phyloP scores from a whole-genome alignment of 2,797 vertebrate species.

The Darevskia nairensis region DNA sequence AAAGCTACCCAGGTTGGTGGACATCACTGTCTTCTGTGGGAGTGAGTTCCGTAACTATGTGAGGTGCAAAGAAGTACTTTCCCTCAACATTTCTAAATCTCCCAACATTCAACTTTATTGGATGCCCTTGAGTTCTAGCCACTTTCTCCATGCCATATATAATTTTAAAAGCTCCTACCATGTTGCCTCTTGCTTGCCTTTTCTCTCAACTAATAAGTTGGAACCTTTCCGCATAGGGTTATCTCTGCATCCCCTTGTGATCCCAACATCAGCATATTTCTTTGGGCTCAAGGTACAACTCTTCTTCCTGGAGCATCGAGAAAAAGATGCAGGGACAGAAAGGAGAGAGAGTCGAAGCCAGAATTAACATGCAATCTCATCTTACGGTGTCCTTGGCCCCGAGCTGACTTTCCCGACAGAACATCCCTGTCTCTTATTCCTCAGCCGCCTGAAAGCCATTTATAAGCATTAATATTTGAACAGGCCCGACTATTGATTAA shows the following conservation, averaged over 20 bases:
- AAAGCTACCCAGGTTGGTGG: too few species aligned
- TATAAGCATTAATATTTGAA: conserved; percentile 37
- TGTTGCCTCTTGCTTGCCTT: too few species aligned
- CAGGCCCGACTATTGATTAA: conserved; percentile 10
- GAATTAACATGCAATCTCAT: background rate
- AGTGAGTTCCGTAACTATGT: too few species aligned
- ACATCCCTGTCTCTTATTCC: background rate
- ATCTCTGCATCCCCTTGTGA: background rate
- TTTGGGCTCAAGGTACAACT: background rate
- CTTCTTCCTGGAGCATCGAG: background rate
- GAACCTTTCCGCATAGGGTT: too few species aligned
- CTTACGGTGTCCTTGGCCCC: background rate
- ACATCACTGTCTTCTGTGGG: too few species aligned
- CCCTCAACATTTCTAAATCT: too few species aligned
- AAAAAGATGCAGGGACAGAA: background rate
- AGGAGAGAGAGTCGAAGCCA: background rate
- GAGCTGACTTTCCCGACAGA: background rate
- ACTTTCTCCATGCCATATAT: too few species aligned
- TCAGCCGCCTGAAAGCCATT: conserved; percentile 13
- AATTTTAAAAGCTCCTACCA: too few species aligned
- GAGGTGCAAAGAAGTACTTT: too few species aligned
- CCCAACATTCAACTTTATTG: too few species aligned
- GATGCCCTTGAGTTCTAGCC: too few species aligned
- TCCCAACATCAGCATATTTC: background rate
- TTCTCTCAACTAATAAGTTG: too few species aligned